phyloP scores from a whole-genome alignment of 2,888 invertebrate genomes.

The Trilocha varians region DNA sequence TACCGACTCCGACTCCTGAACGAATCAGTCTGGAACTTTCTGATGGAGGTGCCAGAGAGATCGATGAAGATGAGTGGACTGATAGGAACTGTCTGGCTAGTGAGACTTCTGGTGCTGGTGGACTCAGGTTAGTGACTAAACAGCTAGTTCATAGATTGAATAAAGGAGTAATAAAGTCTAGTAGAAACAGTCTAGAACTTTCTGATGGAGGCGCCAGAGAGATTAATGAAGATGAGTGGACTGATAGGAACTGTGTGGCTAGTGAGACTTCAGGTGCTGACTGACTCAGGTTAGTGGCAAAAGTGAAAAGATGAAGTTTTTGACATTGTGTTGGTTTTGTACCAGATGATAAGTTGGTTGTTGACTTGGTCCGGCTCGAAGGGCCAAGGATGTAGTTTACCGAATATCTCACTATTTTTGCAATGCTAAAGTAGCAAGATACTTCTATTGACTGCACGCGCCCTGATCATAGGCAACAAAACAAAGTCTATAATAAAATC shows the following conservation, averaged over 20 bases:
- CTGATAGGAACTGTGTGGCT: conserved; percentile 91
- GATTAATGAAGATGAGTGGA: conserved; percentile 97
- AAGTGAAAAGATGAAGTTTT: too few relatives aligned
- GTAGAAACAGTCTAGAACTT: conserved; percentile 54
- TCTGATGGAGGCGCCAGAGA: conserved; percentile 67
- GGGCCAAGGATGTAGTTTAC: too few relatives aligned
- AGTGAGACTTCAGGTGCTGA: conserved; percentile 75
- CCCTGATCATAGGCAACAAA: too few relatives aligned
- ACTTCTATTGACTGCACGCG: too few relatives aligned
- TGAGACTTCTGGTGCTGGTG: conserved; percentile 69
- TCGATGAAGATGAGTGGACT: conserved; percentile 97
- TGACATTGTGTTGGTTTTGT: too few relatives aligned
- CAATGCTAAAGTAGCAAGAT: too few relatives aligned
- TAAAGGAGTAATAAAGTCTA: too few relatives aligned
- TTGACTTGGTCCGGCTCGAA: too few relatives aligned
- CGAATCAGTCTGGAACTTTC: conserved; percentile 55
- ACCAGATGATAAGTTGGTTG: too few relatives aligned
- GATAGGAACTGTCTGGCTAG: conserved; percentile 92
- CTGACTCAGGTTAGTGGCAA: conserved; percentile 38
- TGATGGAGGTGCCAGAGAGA: conserved; percentile 72
- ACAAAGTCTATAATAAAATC: too few relatives aligned
- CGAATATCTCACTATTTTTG: too few relatives aligned
- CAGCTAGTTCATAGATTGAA: background rate
- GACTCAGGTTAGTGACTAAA: conserved; percentile 35
- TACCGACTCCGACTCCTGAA: conserved; percentile 40